These are phyloP conservation scores for Papio anubis DNA, from an alignment of 2,113 vertebrate species.

Conservation along the genomic window DNA sequence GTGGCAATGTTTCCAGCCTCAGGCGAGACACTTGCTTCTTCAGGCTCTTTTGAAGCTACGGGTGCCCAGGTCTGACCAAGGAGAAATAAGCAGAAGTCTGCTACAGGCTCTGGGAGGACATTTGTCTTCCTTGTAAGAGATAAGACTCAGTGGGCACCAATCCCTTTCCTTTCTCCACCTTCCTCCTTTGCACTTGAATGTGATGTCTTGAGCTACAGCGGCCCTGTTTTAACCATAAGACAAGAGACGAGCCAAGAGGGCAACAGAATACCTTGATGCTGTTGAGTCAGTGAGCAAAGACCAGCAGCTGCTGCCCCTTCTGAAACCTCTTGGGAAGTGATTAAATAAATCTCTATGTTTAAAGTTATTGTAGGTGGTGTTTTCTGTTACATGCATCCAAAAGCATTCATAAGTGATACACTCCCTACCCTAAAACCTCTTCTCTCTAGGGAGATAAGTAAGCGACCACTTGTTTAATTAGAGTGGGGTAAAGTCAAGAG, in stretches of 20 bases:
- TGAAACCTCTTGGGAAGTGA: not conserved
- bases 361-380: not conserved
- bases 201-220: not conserved
- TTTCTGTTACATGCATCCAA: constrained; percentile 34
- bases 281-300: not conserved
- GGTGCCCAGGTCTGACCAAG: not conserved
- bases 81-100: not conserved
- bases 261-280: not conserved
- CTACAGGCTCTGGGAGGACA: not conserved
- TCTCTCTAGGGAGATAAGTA: not conserved
- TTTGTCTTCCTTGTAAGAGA: not conserved
- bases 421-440: not conserved
- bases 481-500: not conserved
- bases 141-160: not conserved
- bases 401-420: not conserved
- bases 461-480: not conserved
- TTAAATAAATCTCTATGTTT: not conserved
- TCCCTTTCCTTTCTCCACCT: not conserved
- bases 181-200: not conserved
- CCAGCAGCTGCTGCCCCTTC: not conserved
- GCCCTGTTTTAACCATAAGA: not conserved
- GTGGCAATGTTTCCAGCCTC: not conserved
- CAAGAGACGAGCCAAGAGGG: not conserved
- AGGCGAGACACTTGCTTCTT: not conserved
- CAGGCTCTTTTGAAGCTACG: not conserved